phyloP scores from a whole-genome alignment of 2,797 vertebrate species.

The Phataginus tetradactyla region DNA sequence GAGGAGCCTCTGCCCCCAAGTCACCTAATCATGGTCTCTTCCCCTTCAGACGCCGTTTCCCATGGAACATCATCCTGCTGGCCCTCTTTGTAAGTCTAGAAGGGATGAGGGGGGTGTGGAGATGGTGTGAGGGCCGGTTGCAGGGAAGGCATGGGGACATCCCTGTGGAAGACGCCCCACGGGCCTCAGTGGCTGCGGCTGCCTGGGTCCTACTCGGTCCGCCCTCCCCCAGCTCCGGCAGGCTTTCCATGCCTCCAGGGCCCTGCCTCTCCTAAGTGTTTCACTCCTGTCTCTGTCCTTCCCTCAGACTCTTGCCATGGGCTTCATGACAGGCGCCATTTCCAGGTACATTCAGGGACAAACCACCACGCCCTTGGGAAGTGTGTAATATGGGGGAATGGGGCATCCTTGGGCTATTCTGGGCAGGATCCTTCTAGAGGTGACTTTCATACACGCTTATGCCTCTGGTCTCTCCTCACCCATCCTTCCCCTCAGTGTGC shows the following conservation, averaged over 20 bases:
- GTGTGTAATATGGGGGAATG: neutral
- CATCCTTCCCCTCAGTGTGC: slow-evolving; percentile 85
- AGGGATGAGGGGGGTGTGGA: neutral
- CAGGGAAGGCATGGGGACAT: neutral
- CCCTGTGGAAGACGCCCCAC: neutral
- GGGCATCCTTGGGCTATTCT: neutral
- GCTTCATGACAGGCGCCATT: slow-evolving; percentile 94
- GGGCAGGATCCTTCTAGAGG: neutral
- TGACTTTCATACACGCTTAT: neutral
- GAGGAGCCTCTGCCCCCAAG: neutral
- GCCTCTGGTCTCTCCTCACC: neutral
- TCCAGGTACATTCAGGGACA: slow-evolving; percentile 89
- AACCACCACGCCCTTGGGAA: neutral
- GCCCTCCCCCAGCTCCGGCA: neutral
- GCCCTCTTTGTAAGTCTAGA: slow-evolving; percentile 93
- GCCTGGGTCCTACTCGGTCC: neutral
- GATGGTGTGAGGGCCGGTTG: neutral
- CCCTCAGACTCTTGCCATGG: slow-evolving; percentile 93
- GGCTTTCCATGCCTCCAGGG: neutral
- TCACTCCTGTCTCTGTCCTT: slow-evolving; percentile 48
- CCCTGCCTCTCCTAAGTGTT: neutral
- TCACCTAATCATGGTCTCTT: neutral
- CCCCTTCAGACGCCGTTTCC: slow-evolving; percentile 92
- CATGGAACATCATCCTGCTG: slow-evolving; percentile 94
- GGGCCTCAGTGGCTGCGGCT: neutral